These are phyloP conservation scores for Gulo gulo DNA, from an alignment of 2,113 vertebrate species.

Conservation along the genomic window DNA sequence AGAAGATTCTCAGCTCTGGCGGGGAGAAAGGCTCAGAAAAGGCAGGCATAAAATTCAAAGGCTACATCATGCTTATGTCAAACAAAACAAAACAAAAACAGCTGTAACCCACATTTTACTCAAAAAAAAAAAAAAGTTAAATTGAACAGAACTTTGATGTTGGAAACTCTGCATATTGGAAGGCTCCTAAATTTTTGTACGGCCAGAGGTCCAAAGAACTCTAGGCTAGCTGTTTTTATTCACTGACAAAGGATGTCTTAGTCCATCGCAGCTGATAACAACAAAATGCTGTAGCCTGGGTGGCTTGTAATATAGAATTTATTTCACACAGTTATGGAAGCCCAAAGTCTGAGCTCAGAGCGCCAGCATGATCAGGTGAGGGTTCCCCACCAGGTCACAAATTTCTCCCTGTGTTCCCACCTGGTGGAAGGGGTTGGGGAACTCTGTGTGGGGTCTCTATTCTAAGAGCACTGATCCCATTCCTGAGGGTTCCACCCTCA, in stretches of 20 bases:
- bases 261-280: background rate
- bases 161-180: background rate
- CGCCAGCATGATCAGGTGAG: background rate
- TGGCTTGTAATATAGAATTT: background rate
- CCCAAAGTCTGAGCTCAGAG: background rate
- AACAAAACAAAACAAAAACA: background rate
- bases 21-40: background rate
- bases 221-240: background rate
- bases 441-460: background rate
- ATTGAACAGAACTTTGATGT: background rate
- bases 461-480: background rate
- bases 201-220: background rate
- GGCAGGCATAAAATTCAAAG: conserved; percentile 6
- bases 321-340: background rate
- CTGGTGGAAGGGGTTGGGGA: background rate
- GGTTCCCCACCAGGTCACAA: background rate
- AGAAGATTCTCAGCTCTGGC: background rate
- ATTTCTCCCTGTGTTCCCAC: background rate
- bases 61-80: background rate
- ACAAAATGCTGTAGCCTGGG: background rate
- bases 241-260: background rate
- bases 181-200: background rate
- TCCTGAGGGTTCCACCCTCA: background rate
- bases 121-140: background rate
- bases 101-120: background rate